phyloP scores from a whole-genome alignment of 2,888 invertebrate species.

The Malacosoma neustria region DNA sequence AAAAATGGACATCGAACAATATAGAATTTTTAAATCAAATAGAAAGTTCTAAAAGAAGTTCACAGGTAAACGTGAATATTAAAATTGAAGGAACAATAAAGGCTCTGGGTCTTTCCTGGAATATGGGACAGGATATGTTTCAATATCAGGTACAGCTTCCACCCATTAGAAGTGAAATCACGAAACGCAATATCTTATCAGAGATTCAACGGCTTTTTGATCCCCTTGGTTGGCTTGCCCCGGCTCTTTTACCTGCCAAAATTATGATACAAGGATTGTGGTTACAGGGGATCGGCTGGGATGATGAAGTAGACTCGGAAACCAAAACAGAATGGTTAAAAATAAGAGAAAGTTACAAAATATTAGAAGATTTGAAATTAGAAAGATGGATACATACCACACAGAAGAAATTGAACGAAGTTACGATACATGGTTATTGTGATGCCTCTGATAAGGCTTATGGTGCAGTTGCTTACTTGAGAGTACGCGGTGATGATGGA shows the following conservation, averaged over 20 bases:
- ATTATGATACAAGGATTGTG: constrained; percentile 3
- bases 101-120: constrained; percentile 22
- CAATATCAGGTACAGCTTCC: constrained; percentile 13
- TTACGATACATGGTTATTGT: too few relatives aligned
- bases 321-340: too few relatives aligned
- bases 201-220: not conserved
- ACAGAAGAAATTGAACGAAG: too few relatives aligned
- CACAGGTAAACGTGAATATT: constrained; percentile 1
- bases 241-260: constrained; percentile 3
- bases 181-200: not conserved
- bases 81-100: constrained; percentile 12
- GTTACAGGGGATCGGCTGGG: constrained; percentile 1
- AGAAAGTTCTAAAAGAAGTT: constrained; percentile 2
- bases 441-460: too few relatives aligned
- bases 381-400: too few relatives aligned
- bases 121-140: constrained; percentile 13
- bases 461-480: too few relatives aligned
- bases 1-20: constrained; percentile 17
- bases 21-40: constrained; percentile 3
- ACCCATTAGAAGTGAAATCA: constrained; percentile 5
- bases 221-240: constrained; percentile 3
- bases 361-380: too few relatives aligned
- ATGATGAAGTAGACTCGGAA: constrained; percentile 2
- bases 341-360: too few relatives aligned
- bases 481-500: too few relatives aligned